Evolutionary conservation across 1,140 invertebrate genomes (phyloP).

Genomic region (Sinella curviseta): DNA sequence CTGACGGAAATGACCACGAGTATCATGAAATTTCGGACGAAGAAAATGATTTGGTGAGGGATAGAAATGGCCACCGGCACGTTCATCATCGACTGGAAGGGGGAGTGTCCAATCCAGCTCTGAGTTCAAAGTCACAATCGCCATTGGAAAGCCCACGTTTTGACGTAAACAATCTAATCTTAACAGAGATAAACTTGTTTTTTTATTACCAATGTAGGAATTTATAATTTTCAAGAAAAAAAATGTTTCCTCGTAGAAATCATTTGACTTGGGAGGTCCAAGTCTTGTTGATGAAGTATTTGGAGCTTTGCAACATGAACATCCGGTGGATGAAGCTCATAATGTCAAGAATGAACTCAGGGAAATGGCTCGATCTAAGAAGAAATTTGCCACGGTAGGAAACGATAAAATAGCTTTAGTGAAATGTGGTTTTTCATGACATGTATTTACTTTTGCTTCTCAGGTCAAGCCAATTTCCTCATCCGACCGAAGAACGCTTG

Average conservation of each 20-base stretch:
- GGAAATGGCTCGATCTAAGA: conserved; percentile 69
- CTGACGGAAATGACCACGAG: conserved; percentile 64
- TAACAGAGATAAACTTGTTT: background rate
- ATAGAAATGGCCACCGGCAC: background rate
- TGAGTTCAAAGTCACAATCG: conserved; percentile 47
- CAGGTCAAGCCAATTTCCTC: conserved; percentile 88
- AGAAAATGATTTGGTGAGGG: conserved; percentile 59
- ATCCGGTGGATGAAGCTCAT: conserved; percentile 64
- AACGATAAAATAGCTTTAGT: conserved; percentile 54
- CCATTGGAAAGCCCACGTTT: conserved; percentile 58
- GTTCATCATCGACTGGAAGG: conserved; percentile 9
- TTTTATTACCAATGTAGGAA: too few relatives aligned
- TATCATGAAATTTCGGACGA: conserved; percentile 92
- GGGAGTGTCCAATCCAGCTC: conserved; percentile 44
- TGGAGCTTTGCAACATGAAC: conserved; percentile 64
- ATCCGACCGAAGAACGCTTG: conserved; percentile 87
- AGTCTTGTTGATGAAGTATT: conserved; percentile 93
- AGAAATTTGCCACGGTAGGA: conserved; percentile 75
- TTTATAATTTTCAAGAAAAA: background rate
- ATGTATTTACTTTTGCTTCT: background rate
- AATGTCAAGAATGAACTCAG: conserved; percentile 72
- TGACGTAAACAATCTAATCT: conserved; percentile 53
- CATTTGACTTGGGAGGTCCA: conserved; percentile 87
- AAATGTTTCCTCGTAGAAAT: conserved; percentile 58
- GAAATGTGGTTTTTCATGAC: background rate